Evolutionary conservation across 2,888 invertebrate species (phyloP).

Genomic region (Vannuccia rotundouncinata): DNA sequence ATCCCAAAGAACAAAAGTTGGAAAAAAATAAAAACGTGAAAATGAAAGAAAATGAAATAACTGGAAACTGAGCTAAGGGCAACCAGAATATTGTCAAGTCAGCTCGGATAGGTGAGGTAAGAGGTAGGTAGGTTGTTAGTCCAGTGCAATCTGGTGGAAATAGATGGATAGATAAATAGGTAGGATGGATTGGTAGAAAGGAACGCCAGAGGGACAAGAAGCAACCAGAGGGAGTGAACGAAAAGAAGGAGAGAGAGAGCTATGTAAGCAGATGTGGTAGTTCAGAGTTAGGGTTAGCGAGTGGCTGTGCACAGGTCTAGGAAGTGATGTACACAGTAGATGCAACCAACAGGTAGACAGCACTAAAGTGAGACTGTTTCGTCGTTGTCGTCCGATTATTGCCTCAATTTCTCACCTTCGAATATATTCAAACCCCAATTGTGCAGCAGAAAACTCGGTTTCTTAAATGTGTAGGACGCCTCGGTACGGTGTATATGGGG

Average conservation of each 20-base stretch:
- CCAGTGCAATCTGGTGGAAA: not conserved
- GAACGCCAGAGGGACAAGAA: slow-evolving; percentile 16
- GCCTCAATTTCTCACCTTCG: not conserved
- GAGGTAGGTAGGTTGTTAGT: slow-evolving; percentile 8
- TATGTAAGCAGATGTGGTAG: slow-evolving; percentile 6
- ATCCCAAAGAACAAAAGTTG: not conserved
- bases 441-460: no score
- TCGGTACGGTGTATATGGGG: no score
- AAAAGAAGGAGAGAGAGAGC: not conserved
- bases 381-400: not conserved
- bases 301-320: slow-evolving; percentile 14
- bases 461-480: no score
- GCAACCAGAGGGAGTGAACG: not conserved
- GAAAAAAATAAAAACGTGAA: not conserved
- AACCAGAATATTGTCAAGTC: slow-evolving; percentile 7
- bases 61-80: not conserved
- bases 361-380: not conserved
- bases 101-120: slow-evolving; percentile 15
- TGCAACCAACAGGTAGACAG: not conserved
- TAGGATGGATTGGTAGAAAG: not conserved
- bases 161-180: slow-evolving; percentile 17
- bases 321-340: slow-evolving; percentile 9
- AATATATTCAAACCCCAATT: no score
- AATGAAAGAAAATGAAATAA: not conserved
- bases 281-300: slow-evolving; percentile 2